Percentiles rank a stretch among this genome's conserved stretches.
These are phyloP conservation scores for Clarias batrachus DNA, from an alignment of 2,113 vertebrate species.

Conservation along the genomic window DNA sequence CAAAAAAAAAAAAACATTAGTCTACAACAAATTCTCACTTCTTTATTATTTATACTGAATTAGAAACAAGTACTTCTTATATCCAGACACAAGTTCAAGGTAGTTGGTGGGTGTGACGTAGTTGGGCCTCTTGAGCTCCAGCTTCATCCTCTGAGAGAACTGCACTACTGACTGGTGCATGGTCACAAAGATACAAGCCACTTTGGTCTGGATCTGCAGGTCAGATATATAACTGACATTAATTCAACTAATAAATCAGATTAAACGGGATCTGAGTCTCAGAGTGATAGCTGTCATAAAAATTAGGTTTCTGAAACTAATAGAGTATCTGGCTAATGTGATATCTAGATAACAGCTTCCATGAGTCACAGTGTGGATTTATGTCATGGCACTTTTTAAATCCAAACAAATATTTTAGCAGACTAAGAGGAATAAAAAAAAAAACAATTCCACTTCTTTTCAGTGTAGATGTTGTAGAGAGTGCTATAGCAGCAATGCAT, in stretches of 20 bases:
- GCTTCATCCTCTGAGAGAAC: constrained; percentile 80
- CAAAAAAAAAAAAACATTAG: not conserved
- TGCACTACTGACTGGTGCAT: constrained; percentile 83
- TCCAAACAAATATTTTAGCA: not conserved
- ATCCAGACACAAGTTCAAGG: constrained; percentile 88
- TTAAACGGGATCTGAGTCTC: not conserved
- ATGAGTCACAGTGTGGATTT: not conserved
- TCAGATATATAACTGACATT: not conserved
- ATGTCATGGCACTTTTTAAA: not conserved
- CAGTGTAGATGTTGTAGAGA: not conserved
- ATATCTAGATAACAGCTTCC: not conserved
- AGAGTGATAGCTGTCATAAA: not conserved
- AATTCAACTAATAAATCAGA: not conserved
- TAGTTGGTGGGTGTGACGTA: constrained; percentile 90
- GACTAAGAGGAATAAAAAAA: not conserved
- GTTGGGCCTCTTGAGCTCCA: constrained; percentile 80
- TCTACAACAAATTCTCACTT: not conserved
- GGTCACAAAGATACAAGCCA: constrained; percentile 82
- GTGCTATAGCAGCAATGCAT: not conserved
- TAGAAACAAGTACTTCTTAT: constrained; percentile 77
- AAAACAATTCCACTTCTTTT: not conserved
- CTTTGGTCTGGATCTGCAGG: constrained; percentile 78
- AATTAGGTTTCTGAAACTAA: not conserved
- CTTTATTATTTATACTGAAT: not conserved
- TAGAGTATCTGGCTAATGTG: not conserved